Conservation (phyloP, 2,888 invertebrate species). For the Aromia moschata region DNA sequence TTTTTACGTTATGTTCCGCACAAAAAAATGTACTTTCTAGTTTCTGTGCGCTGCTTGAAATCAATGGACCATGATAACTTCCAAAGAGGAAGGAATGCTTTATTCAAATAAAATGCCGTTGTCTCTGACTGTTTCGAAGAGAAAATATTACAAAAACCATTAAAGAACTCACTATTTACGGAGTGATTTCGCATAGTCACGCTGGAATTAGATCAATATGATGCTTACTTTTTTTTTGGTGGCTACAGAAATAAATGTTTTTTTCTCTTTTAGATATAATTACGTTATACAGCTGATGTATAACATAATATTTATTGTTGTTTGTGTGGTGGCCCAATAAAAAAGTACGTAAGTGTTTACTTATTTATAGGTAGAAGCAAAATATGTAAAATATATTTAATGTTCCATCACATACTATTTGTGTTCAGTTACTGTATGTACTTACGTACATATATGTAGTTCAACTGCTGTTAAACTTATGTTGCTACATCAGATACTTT, state of each 20-base stretch:
- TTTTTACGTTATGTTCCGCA: not conserved
- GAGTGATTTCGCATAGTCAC: not conserved
- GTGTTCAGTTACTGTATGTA: too few relatives aligned
- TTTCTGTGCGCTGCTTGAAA: not conserved
- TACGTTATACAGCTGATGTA: too few relatives aligned
- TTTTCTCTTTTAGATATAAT: too few relatives aligned
- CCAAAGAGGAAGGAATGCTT: conserved; percentile 12
- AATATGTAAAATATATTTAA: too few relatives aligned
- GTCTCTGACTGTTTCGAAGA: not conserved
- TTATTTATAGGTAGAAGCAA: too few relatives aligned
- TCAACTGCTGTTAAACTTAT: too few relatives aligned
- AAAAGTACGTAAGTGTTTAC: too few relatives aligned
- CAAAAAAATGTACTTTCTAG: conserved; percentile 12
- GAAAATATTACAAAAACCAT: not conserved
- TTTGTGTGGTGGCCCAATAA: too few relatives aligned
- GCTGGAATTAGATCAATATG: not conserved
- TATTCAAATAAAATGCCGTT: conserved; percentile 11
- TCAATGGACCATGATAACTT: conserved; percentile 3
- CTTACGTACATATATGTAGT: too few relatives aligned
- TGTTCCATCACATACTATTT: too few relatives aligned
- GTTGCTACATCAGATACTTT: too few relatives aligned
- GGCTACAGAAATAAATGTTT: not conserved
- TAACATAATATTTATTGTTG: too few relatives aligned
- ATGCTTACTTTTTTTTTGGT: not conserved
- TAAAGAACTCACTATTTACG: not conserved